phyloP scores from a whole-genome alignment of 2,797 vertebrate genomes.

The Picus viridis region DNA sequence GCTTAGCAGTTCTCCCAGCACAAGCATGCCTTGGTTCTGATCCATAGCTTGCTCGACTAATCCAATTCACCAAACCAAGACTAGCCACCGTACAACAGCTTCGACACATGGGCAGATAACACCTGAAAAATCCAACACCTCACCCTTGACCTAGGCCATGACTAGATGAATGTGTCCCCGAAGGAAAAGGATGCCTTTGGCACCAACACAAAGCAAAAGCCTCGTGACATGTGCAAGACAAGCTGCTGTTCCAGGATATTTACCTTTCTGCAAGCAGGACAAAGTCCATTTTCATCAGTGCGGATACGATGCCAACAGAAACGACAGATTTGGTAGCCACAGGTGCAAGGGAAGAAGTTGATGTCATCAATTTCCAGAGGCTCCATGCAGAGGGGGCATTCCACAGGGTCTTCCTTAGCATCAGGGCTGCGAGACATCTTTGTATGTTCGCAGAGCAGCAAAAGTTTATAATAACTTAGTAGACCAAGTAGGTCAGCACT shows the following conservation, averaged over 20 bases:
- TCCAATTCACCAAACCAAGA: background rate
- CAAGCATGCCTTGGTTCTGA: conserved; percentile 9
- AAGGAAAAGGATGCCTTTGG: conserved; percentile 23
- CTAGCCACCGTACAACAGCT: background rate
- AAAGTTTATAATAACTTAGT: conserved; percentile 86
- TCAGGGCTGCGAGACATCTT: conserved; percentile 99
- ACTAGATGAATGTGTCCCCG: background rate
- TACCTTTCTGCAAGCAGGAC: conserved; percentile 99
- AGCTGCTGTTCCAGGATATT: conserved; percentile 47
- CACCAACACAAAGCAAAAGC: conserved; percentile 8
- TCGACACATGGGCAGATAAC: background rate
- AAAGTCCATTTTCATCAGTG: conserved; percentile 99
- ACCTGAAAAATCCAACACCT: conserved; percentile 5
- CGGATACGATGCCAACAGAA: conserved; percentile 99
- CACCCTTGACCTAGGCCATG: background rate
- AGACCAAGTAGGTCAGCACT: conserved; percentile 74
- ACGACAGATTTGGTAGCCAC: conserved; percentile 99
- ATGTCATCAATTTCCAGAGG: conserved; percentile 99
- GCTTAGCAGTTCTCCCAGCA: background rate
- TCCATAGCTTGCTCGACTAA: background rate
- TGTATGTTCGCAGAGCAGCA: conserved; percentile 78
- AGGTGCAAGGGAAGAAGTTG: conserved; percentile 99
- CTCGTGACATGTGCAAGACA: background rate
- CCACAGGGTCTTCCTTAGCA: conserved; percentile 97
- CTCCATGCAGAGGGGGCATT: conserved; percentile 99